These are phyloP conservation scores for Actenoides hombroni DNA, from an alignment of 2,113 vertebrate genomes.

Conservation along the genomic window DNA sequence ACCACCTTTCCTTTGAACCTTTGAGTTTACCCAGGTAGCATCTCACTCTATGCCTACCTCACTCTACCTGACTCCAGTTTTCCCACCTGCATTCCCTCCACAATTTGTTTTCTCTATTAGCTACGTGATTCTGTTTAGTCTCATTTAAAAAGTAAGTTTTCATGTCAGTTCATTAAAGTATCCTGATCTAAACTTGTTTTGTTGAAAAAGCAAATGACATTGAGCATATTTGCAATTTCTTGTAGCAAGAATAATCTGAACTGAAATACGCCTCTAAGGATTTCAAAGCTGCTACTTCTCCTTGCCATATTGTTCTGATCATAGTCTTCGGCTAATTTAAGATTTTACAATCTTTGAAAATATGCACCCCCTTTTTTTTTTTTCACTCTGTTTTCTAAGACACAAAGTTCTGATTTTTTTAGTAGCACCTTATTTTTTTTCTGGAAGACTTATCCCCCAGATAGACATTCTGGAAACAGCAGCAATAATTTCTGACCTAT, in stretches of 20 bases:
- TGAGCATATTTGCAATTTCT: not conserved
- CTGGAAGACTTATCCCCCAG: not conserved
- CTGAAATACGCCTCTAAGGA: not conserved
- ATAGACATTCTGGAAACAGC: not conserved
- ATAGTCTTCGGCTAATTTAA: not conserved
- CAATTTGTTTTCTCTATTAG: not conserved
- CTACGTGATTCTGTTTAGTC: not conserved
- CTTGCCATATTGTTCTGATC: not conserved
- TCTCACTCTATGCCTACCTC: not conserved
- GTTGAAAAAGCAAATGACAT: not conserved
- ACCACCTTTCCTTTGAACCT: not conserved
- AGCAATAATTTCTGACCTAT: conserved; percentile 42
- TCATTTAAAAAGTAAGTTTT: not conserved
- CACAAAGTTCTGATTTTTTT: not conserved
- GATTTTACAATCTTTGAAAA: not conserved
- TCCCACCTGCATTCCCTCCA: not conserved
- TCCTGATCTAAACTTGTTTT: not conserved
- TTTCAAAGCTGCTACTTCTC: not conserved
- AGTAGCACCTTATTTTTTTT: not conserved
- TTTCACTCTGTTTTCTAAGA: not conserved
- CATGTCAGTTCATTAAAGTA: not conserved
- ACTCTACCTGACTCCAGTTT: not conserved
- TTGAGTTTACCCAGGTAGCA: not conserved
- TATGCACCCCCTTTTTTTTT: not conserved
- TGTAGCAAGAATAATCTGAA: not conserved